Percentiles rank a stretch among this genome's conserved stretches.
phyloP scores from a whole-genome alignment of 2,888 invertebrate genomes.

The Dicyrtoma fusca region DNA sequence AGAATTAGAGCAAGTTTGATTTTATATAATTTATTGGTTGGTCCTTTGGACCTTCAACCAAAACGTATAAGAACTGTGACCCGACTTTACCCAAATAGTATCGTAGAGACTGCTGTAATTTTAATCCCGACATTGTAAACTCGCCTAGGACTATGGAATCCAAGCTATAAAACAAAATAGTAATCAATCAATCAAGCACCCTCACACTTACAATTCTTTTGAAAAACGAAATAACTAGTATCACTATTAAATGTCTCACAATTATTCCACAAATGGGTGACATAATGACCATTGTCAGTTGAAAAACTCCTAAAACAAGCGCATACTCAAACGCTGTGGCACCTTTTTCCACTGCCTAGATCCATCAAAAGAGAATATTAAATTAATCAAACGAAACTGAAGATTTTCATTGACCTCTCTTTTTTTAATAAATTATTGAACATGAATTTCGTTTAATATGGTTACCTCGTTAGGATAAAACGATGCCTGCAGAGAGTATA shows the following conservation, averaged over 20 bases:
- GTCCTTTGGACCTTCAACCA: too few relatives aligned
- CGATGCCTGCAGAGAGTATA: conserved; percentile 76
- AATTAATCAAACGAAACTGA: too few relatives aligned
- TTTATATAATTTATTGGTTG: too few relatives aligned
- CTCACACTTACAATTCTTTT: too few relatives aligned
- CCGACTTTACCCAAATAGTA: conserved; percentile 74
- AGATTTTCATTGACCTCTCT: too few relatives aligned
- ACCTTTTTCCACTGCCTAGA: conserved; percentile 77
- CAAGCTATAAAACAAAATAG: too few relatives aligned
- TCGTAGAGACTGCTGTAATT: conserved; percentile 67
- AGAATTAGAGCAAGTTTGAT: not conserved
- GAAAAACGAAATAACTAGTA: too few relatives aligned
- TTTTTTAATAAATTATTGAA: too few relatives aligned
- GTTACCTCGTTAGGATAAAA: conserved; percentile 80
- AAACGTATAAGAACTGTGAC: too few relatives aligned
- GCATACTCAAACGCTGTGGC: conserved; percentile 83
- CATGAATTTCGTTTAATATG: not conserved
- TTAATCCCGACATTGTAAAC: conserved; percentile 63
- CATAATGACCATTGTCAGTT: conserved; percentile 77
- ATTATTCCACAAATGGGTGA: conserved; percentile 82
- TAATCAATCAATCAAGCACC: too few relatives aligned
- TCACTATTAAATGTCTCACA: conserved; percentile 58
- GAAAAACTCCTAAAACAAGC: conserved; percentile 83
- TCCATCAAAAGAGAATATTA: too few relatives aligned
- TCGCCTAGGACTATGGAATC: too few relatives aligned